phyloP scores from a whole-genome alignment of 2,113 vertebrate genomes.

The Loxodonta africana region DNA sequence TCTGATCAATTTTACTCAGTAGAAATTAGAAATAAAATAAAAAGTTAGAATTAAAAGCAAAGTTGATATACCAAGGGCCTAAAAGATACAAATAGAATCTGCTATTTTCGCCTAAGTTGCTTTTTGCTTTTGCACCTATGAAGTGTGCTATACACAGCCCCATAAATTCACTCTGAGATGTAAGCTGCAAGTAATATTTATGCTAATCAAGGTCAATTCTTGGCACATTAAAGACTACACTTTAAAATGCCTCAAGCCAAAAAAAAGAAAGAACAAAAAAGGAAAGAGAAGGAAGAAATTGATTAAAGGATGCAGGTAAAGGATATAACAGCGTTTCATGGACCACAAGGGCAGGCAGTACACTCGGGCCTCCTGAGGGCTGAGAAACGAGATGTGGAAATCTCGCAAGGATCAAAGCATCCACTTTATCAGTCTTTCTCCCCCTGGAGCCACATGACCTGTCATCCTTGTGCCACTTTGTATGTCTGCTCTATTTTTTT shows the following conservation, averaged over 20 bases:
- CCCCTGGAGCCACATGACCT: not conserved
- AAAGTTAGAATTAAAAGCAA: slow-evolving; percentile 55
- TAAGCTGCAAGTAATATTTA: slow-evolving; percentile 1
- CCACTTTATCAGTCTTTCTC: not conserved
- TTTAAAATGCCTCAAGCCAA: not conserved
- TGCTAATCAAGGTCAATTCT: slow-evolving; percentile 19
- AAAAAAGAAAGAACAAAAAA: not conserved
- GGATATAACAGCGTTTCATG: not conserved
- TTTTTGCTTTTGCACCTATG: not conserved
- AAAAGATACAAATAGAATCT: not conserved
- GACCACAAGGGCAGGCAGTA: not conserved
- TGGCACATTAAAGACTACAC: slow-evolving; percentile 19
- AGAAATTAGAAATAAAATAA: slow-evolving; percentile 55
- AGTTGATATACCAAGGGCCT: slow-evolving; percentile 29
- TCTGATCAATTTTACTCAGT: slow-evolving; percentile 39
- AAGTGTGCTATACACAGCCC: not conserved
- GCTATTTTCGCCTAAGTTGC: not conserved
- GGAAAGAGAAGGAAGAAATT: not conserved
- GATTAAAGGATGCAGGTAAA: not conserved
- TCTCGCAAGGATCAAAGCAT: slow-evolving; percentile 41
- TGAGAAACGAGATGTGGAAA: not conserved
- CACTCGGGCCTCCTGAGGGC: not conserved
- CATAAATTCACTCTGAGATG: not conserved
- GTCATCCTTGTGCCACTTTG: not conserved
- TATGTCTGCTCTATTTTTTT: not conserved